Evolutionary conservation across 2,113 vertebrate genomes (phyloP).

Genomic region (Scophthalmus maximus): DNA sequence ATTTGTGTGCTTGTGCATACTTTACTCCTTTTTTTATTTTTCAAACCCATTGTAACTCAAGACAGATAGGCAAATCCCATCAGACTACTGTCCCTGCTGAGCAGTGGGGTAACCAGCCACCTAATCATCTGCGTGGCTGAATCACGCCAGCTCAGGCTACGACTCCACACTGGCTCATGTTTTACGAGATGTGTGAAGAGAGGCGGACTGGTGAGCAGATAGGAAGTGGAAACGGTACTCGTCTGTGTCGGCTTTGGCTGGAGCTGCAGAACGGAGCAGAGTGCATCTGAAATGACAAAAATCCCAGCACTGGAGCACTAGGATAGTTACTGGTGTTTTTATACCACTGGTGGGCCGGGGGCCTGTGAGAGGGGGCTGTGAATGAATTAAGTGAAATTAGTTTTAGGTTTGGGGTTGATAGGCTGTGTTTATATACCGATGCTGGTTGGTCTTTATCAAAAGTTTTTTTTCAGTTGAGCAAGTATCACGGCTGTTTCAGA

Average conservation of each 20-base stretch:
- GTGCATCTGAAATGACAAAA: conserved; percentile 27
- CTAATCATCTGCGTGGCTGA: conserved; percentile 23
- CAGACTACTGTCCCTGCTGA: conserved; percentile 46
- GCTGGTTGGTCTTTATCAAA: conserved; percentile 3
- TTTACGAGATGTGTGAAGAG: conserved; percentile 29
- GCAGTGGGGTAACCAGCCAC: conserved; percentile 37
- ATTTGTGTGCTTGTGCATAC: conserved; percentile 41
- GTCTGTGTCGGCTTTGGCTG: conserved; percentile 17
- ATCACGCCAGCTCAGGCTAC: conserved; percentile 27
- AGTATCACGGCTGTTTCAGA: background rate
- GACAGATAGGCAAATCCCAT: conserved; percentile 24
- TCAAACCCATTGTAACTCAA: conserved; percentile 43
- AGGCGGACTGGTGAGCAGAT: conserved; percentile 14
- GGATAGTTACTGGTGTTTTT: conserved; percentile 5
- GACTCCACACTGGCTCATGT: background rate
- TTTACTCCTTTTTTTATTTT: conserved; percentile 39
- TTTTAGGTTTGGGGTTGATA: conserved; percentile 6
- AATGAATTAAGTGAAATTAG: conserved; percentile 26
- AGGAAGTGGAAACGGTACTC: conserved; percentile 16
- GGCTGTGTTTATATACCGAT: conserved; percentile 2
- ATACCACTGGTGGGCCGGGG: background rate
- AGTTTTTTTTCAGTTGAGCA: background rate
- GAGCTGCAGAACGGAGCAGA: background rate
- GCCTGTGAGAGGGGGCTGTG: conserved; percentile 15
- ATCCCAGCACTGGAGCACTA: conserved; percentile 27